These are phyloP conservation scores for Empidonax traillii DNA, from an alignment of 2,113 vertebrate genomes.

Conservation along the genomic window DNA sequence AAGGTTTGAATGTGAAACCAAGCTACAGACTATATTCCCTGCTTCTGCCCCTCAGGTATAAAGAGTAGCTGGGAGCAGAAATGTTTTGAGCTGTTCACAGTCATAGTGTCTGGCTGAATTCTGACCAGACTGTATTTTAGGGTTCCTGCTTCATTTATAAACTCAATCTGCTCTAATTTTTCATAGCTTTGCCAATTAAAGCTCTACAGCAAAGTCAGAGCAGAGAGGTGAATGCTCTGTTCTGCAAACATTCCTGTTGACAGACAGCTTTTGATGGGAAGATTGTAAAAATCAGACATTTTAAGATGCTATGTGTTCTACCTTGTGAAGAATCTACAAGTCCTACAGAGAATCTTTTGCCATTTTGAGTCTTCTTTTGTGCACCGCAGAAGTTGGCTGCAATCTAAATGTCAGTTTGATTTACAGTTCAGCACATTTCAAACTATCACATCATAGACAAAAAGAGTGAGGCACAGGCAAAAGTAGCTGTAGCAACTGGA, in stretches of 20 bases:
- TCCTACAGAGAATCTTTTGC: not conserved
- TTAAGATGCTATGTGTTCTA: not conserved
- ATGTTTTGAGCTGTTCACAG: not conserved
- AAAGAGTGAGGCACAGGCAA: not conserved
- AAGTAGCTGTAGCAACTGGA: constrained; percentile 51
- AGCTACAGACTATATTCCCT: not conserved
- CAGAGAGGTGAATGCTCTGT: not conserved
- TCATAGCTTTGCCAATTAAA: not conserved
- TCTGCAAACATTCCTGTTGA: not conserved
- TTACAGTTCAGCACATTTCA: not conserved
- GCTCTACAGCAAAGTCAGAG: not conserved
- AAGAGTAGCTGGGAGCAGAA: not conserved
- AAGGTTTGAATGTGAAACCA: not conserved
- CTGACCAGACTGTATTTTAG: not conserved
- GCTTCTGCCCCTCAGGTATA: not conserved
- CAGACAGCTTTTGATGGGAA: not conserved
- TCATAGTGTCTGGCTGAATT: not conserved
- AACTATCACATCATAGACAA: not conserved
- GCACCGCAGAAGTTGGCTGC: not conserved
- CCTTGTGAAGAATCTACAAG: not conserved
- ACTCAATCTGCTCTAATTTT: not conserved
- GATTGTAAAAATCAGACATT: not conserved
- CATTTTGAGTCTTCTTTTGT: not conserved
- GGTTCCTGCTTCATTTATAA: not conserved
- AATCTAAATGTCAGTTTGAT: not conserved